These are phyloP conservation scores for Bufotes viridis DNA, from an alignment of 2,797 vertebrate species.

Conservation along the genomic window DNA sequence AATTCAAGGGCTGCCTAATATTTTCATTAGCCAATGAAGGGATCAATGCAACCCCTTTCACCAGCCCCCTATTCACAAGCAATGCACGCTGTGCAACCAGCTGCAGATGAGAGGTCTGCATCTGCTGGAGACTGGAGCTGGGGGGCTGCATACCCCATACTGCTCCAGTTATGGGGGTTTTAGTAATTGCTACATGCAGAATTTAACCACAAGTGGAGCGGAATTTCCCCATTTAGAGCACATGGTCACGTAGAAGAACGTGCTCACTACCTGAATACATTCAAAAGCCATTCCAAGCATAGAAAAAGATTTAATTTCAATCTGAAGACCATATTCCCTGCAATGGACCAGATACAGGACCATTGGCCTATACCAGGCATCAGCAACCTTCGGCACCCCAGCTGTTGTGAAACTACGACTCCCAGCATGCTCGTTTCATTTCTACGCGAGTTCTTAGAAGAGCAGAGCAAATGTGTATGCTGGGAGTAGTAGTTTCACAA, in stretches of 20 bases:
- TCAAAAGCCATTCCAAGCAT: too few relatives aligned
- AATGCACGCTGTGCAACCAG: conserved; percentile 27
- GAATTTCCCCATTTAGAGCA: neutral
- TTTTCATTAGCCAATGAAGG: conserved; percentile 34
- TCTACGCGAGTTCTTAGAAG: too few relatives aligned
- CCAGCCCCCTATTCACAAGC: conserved; percentile 1
- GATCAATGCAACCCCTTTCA: conserved; percentile 23
- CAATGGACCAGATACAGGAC: too few relatives aligned
- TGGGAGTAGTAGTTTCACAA: too few relatives aligned
- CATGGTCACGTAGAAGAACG: neutral
- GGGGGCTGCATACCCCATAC: neutral
- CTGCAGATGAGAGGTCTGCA: neutral
- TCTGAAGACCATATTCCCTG: too few relatives aligned
- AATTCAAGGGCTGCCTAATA: conserved; percentile 16
- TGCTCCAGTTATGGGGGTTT: neutral
- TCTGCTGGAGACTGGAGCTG: neutral
- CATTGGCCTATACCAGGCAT: too few relatives aligned
- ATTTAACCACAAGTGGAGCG: neutral
- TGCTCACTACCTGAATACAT: neutral
- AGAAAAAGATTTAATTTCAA: too few relatives aligned
- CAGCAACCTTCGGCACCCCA: too few relatives aligned
- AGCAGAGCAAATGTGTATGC: too few relatives aligned
- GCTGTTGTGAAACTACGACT: too few relatives aligned
- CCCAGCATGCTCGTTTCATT: too few relatives aligned
- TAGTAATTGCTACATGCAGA: neutral